These are phyloP conservation scores for Rhagologus leucostigma DNA, from an alignment of 2,113 vertebrate species.

Conservation along the genomic window DNA sequence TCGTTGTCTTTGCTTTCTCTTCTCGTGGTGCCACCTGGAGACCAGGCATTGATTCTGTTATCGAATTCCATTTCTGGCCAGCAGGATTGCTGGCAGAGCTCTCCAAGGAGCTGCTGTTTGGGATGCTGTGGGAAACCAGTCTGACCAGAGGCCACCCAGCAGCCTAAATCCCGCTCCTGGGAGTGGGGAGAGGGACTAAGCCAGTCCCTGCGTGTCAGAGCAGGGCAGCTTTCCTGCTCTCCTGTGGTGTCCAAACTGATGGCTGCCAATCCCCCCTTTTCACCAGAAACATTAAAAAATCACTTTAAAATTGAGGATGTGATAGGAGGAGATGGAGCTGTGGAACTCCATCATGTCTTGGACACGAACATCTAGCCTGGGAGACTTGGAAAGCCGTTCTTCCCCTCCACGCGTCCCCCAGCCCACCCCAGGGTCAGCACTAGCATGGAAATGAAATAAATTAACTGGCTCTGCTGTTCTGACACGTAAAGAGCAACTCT, in stretches of 20 bases:
- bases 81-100: background rate
- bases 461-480: background rate
- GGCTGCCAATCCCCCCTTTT: background rate
- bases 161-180: background rate
- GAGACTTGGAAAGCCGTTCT: background rate
- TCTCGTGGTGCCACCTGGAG: background rate
- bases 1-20: background rate
- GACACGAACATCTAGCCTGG: background rate
- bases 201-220: background rate
- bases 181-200: background rate
- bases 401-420: background rate
- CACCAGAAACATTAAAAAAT: background rate
- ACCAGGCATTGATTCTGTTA: fast-evolving
- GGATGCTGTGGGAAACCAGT: background rate
- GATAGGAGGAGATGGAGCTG: background rate
- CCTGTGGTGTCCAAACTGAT: background rate
- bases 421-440: background rate
- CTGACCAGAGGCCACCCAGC: background rate
- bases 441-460: background rate
- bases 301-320: background rate
- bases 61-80: background rate
- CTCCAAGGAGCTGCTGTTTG: background rate
- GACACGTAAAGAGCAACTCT: constrained; percentile 11
- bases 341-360: background rate
- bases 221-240: background rate